phyloP scores from a whole-genome alignment of 2,113 vertebrate genomes.

The Numenius arquata region DNA sequence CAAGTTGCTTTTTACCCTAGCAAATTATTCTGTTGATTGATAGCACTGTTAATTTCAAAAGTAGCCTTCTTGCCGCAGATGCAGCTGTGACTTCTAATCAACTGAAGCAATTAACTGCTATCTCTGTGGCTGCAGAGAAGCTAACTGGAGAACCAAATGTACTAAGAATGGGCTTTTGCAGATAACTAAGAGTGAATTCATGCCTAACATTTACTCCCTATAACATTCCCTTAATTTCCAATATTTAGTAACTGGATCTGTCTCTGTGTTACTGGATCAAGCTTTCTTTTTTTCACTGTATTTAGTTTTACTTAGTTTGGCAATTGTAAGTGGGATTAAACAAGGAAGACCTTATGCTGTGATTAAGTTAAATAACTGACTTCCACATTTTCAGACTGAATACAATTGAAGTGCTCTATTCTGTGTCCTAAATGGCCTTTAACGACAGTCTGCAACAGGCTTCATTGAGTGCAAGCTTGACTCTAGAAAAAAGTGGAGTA shows the following conservation, averaged over 20 bases:
- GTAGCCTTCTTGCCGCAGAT: constrained; percentile 13
- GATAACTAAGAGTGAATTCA: constrained; percentile 52
- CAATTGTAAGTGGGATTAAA: background rate
- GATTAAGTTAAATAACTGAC: background rate
- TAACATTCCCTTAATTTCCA: background rate
- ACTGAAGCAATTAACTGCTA: constrained; percentile 69
- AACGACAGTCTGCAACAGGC: background rate
- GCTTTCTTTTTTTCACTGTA: background rate
- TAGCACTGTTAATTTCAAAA: constrained; percentile 53
- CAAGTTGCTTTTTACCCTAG: constrained; percentile 18
- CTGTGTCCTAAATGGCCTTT: background rate
- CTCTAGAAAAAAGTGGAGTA: background rate
- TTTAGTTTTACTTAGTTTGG: background rate
- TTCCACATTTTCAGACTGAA: background rate
- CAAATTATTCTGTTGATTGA: constrained; percentile 54
- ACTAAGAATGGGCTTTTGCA: constrained; percentile 19
- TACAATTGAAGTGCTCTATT: background rate
- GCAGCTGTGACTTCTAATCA: constrained; percentile 70
- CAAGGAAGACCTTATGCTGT: background rate
- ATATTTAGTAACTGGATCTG: background rate
- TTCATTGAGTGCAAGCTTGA: background rate
- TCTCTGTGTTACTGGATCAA: background rate
- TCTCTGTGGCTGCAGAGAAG: constrained; percentile 56
- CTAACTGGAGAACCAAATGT: constrained; percentile 21
- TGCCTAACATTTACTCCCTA: constrained; percentile 37